Conservation (phyloP, 1,140 invertebrate genomes). For the Aphaenogaster ashmeadi region DNA sequence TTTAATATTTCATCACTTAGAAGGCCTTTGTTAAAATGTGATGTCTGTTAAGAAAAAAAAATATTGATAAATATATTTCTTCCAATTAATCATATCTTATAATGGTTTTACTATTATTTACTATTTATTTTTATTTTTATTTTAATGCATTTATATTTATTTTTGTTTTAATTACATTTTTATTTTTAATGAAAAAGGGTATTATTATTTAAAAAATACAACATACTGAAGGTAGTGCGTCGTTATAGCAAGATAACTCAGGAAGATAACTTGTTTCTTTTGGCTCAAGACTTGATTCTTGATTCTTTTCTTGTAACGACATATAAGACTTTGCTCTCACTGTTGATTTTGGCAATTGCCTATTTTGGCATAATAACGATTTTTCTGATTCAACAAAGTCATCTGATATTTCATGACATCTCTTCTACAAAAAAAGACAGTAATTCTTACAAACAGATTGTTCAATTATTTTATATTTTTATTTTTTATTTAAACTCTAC, state of each 20-base stretch:
- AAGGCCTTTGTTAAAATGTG: neutral
- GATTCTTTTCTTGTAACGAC: neutral
- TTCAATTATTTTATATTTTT: slow-evolving; percentile 16
- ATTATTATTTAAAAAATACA: neutral
- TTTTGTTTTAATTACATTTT: neutral
- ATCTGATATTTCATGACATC: neutral
- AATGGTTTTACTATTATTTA: neutral
- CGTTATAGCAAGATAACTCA: neutral
- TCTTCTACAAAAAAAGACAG: slow-evolving; percentile 6
- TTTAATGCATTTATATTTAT: neutral
- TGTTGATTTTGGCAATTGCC: neutral
- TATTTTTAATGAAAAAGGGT: neutral
- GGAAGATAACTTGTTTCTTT: neutral
- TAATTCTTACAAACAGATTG: neutral
- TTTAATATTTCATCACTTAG: neutral
- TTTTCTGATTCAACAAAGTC: neutral
- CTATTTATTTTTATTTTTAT: neutral
- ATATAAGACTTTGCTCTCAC: neutral
- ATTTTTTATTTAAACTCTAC: neutral
- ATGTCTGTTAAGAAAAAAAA: neutral
- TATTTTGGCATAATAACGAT: neutral
- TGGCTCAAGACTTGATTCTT: neutral
- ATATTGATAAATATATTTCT: neutral
- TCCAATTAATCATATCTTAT: neutral
- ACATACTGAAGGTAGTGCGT: neutral